These are phyloP conservation scores for Holothuria leucospilota DNA, from an alignment of 53 echinoderm and acorn worm species.

Conservation along the genomic window DNA sequence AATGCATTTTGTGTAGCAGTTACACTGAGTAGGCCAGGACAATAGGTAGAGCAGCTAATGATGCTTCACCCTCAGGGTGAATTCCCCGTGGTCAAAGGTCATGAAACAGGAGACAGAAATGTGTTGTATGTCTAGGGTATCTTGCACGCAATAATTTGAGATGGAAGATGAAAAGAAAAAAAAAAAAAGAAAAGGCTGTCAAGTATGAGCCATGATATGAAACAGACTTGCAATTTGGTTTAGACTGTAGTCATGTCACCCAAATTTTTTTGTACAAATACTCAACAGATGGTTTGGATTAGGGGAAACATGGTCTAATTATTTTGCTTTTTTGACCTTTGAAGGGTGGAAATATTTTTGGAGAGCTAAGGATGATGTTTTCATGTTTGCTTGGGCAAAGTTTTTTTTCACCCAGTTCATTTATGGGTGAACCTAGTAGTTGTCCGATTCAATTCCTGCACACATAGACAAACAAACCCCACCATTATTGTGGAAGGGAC, in stretches of 20 bases:
- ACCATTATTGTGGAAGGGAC: no score
- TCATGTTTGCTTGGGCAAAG: background rate
- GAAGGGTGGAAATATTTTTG: slow-evolving; percentile 13
- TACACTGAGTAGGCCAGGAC: no score
- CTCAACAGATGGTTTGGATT: slow-evolving; percentile 37
- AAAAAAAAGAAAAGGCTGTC: background rate
- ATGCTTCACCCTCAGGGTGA: slow-evolving; percentile 32
- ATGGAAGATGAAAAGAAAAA: slow-evolving; percentile 9
- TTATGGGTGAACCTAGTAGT: background rate
- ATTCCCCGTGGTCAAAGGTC: slow-evolving; percentile 40
- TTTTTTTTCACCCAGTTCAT: background rate
- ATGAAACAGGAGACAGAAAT: slow-evolving; percentile 47
- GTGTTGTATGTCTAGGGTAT: slow-evolving; percentile 47
- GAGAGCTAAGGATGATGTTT: background rate
- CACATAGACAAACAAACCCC: no score
- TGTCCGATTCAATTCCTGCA: background rate
- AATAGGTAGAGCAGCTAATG: background rate
- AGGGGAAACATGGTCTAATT: slow-evolving; percentile 38
- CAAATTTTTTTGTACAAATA: slow-evolving; percentile 12
- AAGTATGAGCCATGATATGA: slow-evolving; percentile 36
- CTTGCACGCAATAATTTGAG: slow-evolving; percentile 45
- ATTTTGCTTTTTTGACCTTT: slow-evolving; percentile 7
- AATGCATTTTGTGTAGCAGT: no score
- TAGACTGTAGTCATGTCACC: slow-evolving; percentile 38
- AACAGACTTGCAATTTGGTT: slow-evolving; percentile 23